Evolutionary conservation across 2,797 vertebrate genomes (phyloP), one percentile per base, ranked within the genome.

Genomic region (Poecile montanus): DNA sequence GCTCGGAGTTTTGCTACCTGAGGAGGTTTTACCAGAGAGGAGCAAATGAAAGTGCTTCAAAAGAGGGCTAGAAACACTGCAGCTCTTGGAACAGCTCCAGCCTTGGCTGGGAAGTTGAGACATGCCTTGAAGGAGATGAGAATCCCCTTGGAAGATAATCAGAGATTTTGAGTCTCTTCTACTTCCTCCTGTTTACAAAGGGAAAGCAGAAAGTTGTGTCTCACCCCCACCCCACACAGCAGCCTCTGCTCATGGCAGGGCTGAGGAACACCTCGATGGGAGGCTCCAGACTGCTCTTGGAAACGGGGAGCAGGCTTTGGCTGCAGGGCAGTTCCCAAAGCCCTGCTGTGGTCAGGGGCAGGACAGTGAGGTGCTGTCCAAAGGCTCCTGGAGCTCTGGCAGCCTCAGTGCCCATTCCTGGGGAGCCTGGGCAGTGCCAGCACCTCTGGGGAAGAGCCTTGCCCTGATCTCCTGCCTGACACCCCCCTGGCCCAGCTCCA

Each of bases 81-180:
- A 77, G 53, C 30, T 81, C 85, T 88, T 96, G 96, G 96, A 93
- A 90, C 0, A 0, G 38, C 67, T 87, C 95, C 97, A 96, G 87
- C 44, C 75, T 87, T 93, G 84, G 80, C 89, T 93, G 85, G 93
- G 85, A 95, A 72, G 85, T 58, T 91, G 82, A 95, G 95, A 92
- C 83, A 94, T 96, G 89, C 77, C 94, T 90, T n/a, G 81, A 85
- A 96, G 94, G 93, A 91, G 86, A 92, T 91, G 80, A 96, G 95
- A 97, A 91, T 95, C 93, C 85, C 95, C 91, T 92, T 96, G 94
- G 92, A 96, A 96, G 92, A 89, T 63, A 91, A 89, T 91, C 93
- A 94, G 81, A 92, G 93, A 81, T 93, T 93, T 88, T 0, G 1
- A 91, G 84, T 91, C 93, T 97, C 94, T 95, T 58, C 71, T 91